These are phyloP conservation scores for Paragorgia papillata DNA, from an alignment of 92 coral and sea anemone genomes.

Conservation along the genomic window DNA sequence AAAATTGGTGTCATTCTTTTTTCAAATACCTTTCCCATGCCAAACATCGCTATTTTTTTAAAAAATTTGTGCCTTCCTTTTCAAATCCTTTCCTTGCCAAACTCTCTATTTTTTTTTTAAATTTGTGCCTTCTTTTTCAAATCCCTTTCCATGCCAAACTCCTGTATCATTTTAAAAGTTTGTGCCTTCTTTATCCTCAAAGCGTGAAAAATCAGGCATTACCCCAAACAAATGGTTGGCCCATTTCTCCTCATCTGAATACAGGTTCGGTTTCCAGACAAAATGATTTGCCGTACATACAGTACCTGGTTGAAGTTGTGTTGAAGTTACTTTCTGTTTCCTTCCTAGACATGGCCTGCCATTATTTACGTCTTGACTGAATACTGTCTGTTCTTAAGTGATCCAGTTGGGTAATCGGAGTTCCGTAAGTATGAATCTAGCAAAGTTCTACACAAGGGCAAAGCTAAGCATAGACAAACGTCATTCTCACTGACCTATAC, in stretches of 20 bases:
- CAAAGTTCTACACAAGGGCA: no score
- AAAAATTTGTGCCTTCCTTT: no score
- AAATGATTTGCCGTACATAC: background rate
- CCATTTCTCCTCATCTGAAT: conserved; percentile 90
- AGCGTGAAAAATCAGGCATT: conserved; percentile 94
- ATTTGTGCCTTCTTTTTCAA: no score
- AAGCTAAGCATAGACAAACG: no score
- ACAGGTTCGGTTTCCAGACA: conserved; percentile 84
- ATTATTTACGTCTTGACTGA: conserved; percentile 87
- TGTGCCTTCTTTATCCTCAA: conserved; percentile 29
- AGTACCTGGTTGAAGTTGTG: no score
- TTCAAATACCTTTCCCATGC: no score
- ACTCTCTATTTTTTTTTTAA: no score
- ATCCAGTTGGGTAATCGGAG: conserved; percentile 98
- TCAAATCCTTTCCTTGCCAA: no score
- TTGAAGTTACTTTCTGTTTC: background rate
- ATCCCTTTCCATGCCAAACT: no score
- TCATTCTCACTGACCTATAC: no score
- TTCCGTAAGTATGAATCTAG: conserved; percentile 93
- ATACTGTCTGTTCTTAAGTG: conserved; percentile 93
- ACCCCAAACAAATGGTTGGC: conserved; percentile 95
- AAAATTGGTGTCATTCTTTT: no score
- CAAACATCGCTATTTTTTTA: no score
- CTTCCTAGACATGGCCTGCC: conserved; percentile 93
- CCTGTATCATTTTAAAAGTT: background rate